Evolutionary conservation across 2,797 vertebrate genomes (phyloP), one percentile per base, ranked within the genome.

Genomic region (Melanotaenia nigrans): DNA sequence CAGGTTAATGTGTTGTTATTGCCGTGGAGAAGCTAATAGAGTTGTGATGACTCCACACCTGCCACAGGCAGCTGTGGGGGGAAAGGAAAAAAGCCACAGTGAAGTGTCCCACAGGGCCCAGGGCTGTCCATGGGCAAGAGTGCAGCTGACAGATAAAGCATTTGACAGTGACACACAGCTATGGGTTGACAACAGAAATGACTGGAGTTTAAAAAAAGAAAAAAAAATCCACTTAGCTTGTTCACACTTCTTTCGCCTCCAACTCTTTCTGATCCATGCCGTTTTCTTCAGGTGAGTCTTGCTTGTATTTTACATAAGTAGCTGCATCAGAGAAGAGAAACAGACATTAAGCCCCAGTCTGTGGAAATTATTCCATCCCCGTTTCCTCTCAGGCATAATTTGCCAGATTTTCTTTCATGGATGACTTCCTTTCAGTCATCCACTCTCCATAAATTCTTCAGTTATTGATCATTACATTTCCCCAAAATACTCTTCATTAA

Each of bases 141-240:
- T 93, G 89, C 75, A 90, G 86, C 81, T 93, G 94, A 93, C 90
- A 92, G 90, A 94, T 93, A 93, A 94, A 91, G 79, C 83, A 78
- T 90, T 87, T 95, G 93, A 95, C 91, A 94, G 92, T 92, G 92
- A 95, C 90, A 92, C 90, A 93, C 88, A 90, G 86, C 90, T 94
- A 88, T 81, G 92, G 79, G 86, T 87, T 85, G 90, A 90, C 87
- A 91, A 83, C 77, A 85, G 87, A 92, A 94, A 94, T 91, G 53
- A 89, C 81, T 87, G 66, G 92, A 95, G 30, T 38, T 38, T 38
- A 38, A 12, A 38, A 89, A 92, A 92, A 80, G 30, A 38, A 3
- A 38, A 89, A 92, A 89, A 92, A 92, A 80, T 49, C 73, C 78
- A 82, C 81, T 84, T 72, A 86, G 59, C 74, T 61, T 69, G 59